Percentiles rank a stretch among this genome's conserved stretches.
Evolutionary conservation across 2,797 vertebrate species (phyloP).

Genomic region (Sparidentex hasta): DNA sequence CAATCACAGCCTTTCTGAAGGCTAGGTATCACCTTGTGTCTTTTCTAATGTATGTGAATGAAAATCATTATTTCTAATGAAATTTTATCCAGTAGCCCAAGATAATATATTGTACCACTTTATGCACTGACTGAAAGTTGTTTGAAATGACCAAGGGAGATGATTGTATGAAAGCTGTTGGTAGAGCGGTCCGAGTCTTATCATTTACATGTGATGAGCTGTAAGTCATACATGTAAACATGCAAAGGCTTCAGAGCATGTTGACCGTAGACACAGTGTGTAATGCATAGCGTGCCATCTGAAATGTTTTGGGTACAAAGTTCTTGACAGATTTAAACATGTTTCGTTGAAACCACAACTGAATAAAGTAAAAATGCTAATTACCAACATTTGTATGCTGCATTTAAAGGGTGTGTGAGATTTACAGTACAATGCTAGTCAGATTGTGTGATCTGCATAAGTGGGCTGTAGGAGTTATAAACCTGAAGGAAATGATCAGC

Average conservation of each 20-base stretch:
- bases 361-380: constrained; percentile 58
- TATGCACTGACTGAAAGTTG: constrained; percentile 33
- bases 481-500: background rate
- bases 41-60: constrained; percentile 50
- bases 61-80: constrained; percentile 59
- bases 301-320: constrained; percentile 12
- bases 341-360: constrained; percentile 30
- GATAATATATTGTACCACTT: constrained; percentile 45
- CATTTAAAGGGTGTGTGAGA: background rate
- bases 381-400: constrained; percentile 9
- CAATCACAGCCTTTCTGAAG: constrained; percentile 62
- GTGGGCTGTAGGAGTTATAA: background rate
- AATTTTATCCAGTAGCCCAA: constrained; percentile 64
- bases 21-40: constrained; percentile 56
- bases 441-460: too few species aligned
- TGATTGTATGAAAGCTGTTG: constrained; percentile 11
- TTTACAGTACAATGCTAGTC: too few species aligned
- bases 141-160: constrained; percentile 15
- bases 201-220: constrained; percentile 26
- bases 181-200: background rate
- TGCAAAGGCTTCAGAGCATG: background rate
- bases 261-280: background rate
- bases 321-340: constrained; percentile 27
- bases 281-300: background rate
- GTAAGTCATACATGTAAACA: constrained; percentile 13